A percentile compares a stretch with the other conserved stretches of the same genome.
Conservation (phyloP, 2,888 invertebrate genomes). For the Imbricaverruca yamaguchii region DNA sequence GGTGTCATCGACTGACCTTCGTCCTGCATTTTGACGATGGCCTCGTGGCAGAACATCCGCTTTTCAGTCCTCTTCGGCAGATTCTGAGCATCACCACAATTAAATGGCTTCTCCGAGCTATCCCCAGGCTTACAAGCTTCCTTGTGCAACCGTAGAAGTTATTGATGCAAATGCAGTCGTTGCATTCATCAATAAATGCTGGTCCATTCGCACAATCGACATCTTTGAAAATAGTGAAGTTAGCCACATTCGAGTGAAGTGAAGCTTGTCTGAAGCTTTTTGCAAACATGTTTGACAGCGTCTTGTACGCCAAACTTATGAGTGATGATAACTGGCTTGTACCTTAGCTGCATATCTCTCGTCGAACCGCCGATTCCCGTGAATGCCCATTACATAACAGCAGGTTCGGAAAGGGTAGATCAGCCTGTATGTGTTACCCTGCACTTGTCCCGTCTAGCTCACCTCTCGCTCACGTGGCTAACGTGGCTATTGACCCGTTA, state of each 20-base stretch:
- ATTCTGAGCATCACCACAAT: background rate
- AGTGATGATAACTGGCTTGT: background rate
- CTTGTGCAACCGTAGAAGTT: background rate
- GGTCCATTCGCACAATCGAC: background rate
- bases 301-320: background rate
- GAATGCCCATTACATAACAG: no score
- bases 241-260: background rate
- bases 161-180: background rate
- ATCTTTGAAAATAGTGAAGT: background rate
- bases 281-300: background rate
- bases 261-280: background rate
- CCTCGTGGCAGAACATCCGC: background rate
- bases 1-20: background rate
- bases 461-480: no score
- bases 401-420: no score
- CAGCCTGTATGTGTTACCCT: no score
- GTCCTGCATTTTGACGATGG: background rate
- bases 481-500: no score
- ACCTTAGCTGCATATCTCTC: no score
- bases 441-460: no score
- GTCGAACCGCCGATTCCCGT: no score
- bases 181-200: background rate
- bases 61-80: background rate
- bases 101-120: background rate
- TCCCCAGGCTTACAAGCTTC: background rate